Evolutionary conservation across 2,888 invertebrate species (phyloP).

Genomic region (Scaptomyza caliginosa): DNA sequence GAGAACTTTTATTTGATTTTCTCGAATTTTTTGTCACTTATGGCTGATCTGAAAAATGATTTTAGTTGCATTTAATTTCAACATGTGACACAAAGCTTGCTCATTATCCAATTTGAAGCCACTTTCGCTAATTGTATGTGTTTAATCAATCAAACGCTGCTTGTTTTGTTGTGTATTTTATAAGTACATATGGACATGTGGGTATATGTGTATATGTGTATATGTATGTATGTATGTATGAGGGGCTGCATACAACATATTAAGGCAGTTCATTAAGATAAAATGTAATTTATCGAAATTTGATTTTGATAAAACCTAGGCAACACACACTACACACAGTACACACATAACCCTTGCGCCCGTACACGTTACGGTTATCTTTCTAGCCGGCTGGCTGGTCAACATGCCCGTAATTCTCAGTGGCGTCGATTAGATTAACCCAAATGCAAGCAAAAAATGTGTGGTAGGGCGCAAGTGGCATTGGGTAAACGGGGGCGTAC

Average conservation of each 20-base stretch:
- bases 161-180: slow-evolving; percentile 22
- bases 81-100: slow-evolving; percentile 38
- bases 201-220: slow-evolving; percentile 15
- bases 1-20: no score
- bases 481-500: background rate
- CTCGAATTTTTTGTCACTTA: no score
- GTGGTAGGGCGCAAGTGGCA: background rate
- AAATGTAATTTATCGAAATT: slow-evolving; percentile 74
- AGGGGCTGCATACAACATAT: slow-evolving; percentile 33
- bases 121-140: slow-evolving; percentile 70
- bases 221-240: slow-evolving; percentile 39
- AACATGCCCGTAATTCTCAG: slow-evolving; percentile 69
- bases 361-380: slow-evolving; percentile 65
- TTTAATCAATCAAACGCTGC: slow-evolving; percentile 75
- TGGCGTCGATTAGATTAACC: slow-evolving; percentile 76
- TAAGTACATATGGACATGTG: no score
- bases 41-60: slow-evolving; percentile 7
- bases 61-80: slow-evolving; percentile 23
- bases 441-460: slow-evolving; percentile 18
- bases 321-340: background rate
- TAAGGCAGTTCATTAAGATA: slow-evolving; percentile 74
- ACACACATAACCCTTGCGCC: slow-evolving; percentile 5
- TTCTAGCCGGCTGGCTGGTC: slow-evolving; percentile 40
- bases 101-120: slow-evolving; percentile 26
- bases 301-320: slow-evolving; percentile 50